Evolutionary conservation across 2,888 invertebrate species (phyloP), one percentile per base, ranked within the genome.

Genomic region (Drosophila suboccidentalis): DNA sequence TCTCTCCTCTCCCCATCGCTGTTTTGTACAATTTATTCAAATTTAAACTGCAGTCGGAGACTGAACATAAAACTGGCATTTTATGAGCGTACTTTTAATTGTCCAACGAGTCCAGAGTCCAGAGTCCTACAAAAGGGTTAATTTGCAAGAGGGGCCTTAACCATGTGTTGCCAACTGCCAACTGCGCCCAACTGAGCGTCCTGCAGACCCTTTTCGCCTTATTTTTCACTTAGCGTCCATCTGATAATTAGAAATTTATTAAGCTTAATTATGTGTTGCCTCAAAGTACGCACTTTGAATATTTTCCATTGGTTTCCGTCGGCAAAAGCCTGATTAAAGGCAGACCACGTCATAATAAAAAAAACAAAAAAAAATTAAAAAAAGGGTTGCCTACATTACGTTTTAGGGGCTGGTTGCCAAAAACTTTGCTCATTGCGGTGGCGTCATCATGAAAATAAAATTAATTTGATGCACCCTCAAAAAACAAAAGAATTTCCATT

Each of bases 1-100:
- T 11, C 15, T n/a, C 26, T 15, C 32, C 39, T 11, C 60, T 64
- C 26, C 51, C 46, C 70, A 55, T 6, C 68, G 69, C 73, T 70
- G 86, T 90, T 89, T 87, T 90, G 90, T 89, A 78, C 90, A 89
- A 82, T 89, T 87, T 86, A 89, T 90, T 87, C 76, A 90, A 86
- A 90, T 90, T 86, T 90, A 79, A 88, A 90, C 90, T 90, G 84
- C 80, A 74, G 71, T 76, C 72, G 49, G 66, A 71, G 71, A 63
- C 81, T 61, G 82, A 57, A 54, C 89, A 90, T 90, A 90, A 90
- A 88, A 80, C 70, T 62, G 74, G 62, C 61, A 77, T 90, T 84
- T 84, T 90, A 84, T 82, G 89, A 67, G 81, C 90, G 51, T 75
- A 71, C 75, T 89, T 89, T 85, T 87, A 74, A 89, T 71, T 83